Conservation (phyloP, 2,888 invertebrate genomes). For the Mesorhabditis spiculigera region DNA sequence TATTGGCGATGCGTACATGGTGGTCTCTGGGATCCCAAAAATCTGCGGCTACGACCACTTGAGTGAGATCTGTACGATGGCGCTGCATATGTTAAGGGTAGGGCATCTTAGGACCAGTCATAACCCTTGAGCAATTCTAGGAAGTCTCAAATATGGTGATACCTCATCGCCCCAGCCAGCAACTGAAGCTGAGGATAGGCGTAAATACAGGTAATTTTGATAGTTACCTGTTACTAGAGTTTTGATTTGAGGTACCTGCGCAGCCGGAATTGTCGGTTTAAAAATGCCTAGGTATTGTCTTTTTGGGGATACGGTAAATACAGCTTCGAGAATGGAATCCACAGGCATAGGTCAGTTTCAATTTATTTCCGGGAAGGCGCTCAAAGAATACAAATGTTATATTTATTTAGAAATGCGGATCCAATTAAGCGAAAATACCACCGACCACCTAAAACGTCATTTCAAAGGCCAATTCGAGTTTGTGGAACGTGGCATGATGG, state of each 20-base stretch:
- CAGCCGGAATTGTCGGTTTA: conserved; percentile 61
- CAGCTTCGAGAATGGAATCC: conserved; percentile 55
- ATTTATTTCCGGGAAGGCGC: too few relatives aligned
- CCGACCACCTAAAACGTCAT: too few relatives aligned
- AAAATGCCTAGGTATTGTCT: conserved; percentile 62
- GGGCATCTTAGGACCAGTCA: not conserved
- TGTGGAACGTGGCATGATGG: too few relatives aligned
- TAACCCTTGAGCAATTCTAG: conserved; percentile 59
- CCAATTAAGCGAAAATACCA: too few relatives aligned
- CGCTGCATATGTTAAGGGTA: conserved; percentile 73
- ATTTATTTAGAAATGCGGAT: too few relatives aligned
- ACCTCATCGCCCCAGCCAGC: conserved; percentile 81
- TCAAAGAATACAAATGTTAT: too few relatives aligned
- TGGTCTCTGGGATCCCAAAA: conserved; percentile 76
- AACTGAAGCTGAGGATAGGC: conserved; percentile 85
- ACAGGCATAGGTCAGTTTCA: conserved; percentile 52
- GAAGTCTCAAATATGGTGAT: conserved; percentile 78
- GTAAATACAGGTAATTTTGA: conserved; percentile 71
- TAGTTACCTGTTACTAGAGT: too few relatives aligned
- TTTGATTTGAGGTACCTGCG: conserved; percentile 44
- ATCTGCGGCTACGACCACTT: conserved; percentile 83
- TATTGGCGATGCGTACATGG: conserved; percentile 60
- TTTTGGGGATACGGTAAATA: conserved; percentile 60
- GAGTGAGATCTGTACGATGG: conserved; percentile 68
- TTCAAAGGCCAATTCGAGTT: too few relatives aligned